Percentiles rank a stretch among this genome's conserved stretches.
These are phyloP conservation scores for Nomada ruficornis DNA, from an alignment of 2,888 invertebrate species.

Conservation along the genomic window DNA sequence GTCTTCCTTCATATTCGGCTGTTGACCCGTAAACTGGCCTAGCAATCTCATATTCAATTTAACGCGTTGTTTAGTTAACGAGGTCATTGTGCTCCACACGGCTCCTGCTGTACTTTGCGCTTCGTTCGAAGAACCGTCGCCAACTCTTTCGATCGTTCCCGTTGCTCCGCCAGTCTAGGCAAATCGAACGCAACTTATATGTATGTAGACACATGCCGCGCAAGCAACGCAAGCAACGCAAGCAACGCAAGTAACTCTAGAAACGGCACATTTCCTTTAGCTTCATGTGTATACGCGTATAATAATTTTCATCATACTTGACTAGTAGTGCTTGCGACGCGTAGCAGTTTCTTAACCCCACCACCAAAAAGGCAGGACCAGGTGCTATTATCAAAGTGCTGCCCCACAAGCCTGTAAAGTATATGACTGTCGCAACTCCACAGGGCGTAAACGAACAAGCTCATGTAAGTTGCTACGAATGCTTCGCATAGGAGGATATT, in stretches of 20 bases:
- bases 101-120: slow-evolving; percentile 79
- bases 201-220: too few species aligned
- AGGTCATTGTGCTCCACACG: slow-evolving; percentile 87
- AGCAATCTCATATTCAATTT: slow-evolving; percentile 95
- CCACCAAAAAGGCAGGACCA: slow-evolving; percentile 96
- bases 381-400: slow-evolving; percentile 90
- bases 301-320: slow-evolving; percentile 68
- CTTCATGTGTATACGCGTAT: too few species aligned
- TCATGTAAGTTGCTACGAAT: slow-evolving; percentile 96
- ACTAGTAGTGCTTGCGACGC: slow-evolving; percentile 89
- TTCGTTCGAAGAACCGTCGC: slow-evolving; percentile 81
- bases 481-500: slow-evolving; percentile 96
- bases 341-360: slow-evolving; percentile 93
- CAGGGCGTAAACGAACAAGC: slow-evolving; percentile 96
- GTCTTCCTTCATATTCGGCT: slow-evolving; percentile 92
- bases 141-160: slow-evolving; percentile 85
- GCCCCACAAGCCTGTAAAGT: slow-evolving; percentile 93
- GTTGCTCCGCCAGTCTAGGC: slow-evolving; percentile 82
- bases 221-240: background rate
- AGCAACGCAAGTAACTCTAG: background rate
- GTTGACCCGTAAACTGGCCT: slow-evolving; percentile 88
- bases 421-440: slow-evolving; percentile 97
- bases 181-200: background rate
- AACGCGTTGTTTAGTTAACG: slow-evolving; percentile 94
- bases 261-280: too few species aligned